Base-by-base conservation (phyloP, 1,140 invertebrate species). In the Tribolium castaneum region DNA sequence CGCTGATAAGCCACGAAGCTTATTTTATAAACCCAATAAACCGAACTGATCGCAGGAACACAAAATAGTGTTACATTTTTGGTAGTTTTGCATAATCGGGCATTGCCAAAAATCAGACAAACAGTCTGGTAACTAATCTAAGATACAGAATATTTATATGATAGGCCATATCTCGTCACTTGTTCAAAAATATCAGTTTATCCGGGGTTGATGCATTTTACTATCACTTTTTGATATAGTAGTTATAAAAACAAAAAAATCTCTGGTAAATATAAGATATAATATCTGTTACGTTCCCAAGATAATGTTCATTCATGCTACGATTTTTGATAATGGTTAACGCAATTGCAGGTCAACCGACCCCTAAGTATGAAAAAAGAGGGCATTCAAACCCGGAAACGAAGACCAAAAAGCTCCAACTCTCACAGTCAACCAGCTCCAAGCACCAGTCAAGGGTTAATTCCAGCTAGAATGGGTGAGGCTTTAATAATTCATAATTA, bases 351-450 rank as follows among this genome's bases (percentile, higher is more conserved):
- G 93, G 95, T 97, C 51, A 94, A 94, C 86, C 90, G 94, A 77
- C 97, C 97, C 9, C 86, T 96, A 70, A 95, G 95, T 59, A 98
- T 99, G 97, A 96, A 97, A 85, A 99, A 99, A 87, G 97, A 98
- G 76, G 95, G 95, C 6, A 98, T 98, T 83, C 97, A 98, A 87
- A 97, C 95, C 19, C 88, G 97, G 51, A 98, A 98, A 85, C 89
- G 97, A 75, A 97, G 97, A 86, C 95, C 95, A 34, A 96, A 95
- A 86, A 90, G 87, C 45, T 77, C 76, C 19, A 62, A 51, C 34
- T 39, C 51, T 59, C 66, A 59, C 22, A 72, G 14, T 25, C 70
- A 72, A 22, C 45, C 39, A 6, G 25, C 35, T 70, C 39, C 75
- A 19, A 39, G 35, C 35, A 19, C 25, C 12, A 66, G 59, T 35